A percentile compares a stretch with the other conserved stretches of the same genome.
Conservation (phyloP, 2,113 vertebrate species). For the Eurystomus gularis region DNA sequence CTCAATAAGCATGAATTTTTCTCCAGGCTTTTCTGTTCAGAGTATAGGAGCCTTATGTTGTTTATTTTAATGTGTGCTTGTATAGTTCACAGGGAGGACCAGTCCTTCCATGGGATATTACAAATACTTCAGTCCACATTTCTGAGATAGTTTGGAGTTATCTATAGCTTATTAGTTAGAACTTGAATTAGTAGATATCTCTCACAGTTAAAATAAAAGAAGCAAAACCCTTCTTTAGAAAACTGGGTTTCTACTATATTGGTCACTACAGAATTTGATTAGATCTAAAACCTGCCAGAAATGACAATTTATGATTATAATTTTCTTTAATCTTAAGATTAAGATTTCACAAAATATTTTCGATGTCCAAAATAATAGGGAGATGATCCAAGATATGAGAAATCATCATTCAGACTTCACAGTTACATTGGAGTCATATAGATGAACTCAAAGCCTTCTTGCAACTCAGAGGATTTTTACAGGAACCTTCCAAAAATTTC, state of each 20-base stretch:
- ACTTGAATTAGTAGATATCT: neutral
- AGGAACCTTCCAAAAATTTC: neutral
- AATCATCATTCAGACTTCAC: neutral
- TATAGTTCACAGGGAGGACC: neutral
- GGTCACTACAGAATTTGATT: neutral
- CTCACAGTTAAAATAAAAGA: neutral
- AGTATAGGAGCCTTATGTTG: neutral
- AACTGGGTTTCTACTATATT: neutral
- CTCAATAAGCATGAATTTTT: neutral
- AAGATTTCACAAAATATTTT: neutral
- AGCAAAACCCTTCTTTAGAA: neutral
- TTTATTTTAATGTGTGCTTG: neutral
- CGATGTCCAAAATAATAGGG: neutral
- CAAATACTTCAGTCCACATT: neutral
- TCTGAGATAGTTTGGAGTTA: neutral
- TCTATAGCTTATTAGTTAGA: neutral
- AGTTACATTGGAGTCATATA: neutral
- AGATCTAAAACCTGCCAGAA: fast-evolving
- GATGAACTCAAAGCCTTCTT: neutral
- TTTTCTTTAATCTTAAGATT: neutral
- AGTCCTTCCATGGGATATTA: neutral
- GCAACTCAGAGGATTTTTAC: neutral
- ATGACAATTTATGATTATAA: neutral
- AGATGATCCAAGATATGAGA: neutral
- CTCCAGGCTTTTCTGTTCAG: neutral